Evolutionary conservation across 2,113 vertebrate genomes (phyloP).

Genomic region (Rhea pennata): DNA sequence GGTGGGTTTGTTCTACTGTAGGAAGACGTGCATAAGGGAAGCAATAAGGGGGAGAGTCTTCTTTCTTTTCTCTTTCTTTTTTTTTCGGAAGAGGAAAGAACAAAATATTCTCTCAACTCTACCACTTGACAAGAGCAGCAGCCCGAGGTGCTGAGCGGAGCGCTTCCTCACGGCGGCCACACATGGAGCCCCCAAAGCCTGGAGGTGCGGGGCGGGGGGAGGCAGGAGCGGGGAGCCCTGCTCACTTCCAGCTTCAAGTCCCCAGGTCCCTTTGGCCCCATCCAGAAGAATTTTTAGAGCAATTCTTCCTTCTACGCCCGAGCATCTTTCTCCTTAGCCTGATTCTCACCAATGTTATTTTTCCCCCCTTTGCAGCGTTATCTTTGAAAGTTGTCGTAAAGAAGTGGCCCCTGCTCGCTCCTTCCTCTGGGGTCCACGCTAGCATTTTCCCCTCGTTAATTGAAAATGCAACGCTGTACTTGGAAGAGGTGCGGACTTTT

Average conservation of each 20-base stretch:
- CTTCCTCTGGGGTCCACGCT: too few species aligned
- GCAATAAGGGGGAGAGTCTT: rapidly evolving
- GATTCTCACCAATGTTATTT: not conserved
- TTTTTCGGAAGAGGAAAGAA: rapidly evolving
- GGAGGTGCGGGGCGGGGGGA: not conserved
- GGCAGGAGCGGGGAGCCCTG: not conserved
- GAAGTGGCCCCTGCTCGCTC: not conserved
- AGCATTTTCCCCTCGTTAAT: not conserved
- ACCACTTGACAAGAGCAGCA: not conserved
- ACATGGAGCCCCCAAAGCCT: not conserved
- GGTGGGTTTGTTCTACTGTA: not conserved
- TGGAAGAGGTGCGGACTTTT: not conserved
- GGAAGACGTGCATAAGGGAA: not conserved
- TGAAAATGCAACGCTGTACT: not conserved
- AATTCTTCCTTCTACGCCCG: not conserved
- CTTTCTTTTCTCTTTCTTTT: not conserved
- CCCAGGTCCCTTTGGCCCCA: too few species aligned
- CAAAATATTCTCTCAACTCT: not conserved
- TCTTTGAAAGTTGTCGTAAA: not conserved
- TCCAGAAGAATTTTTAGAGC: not conserved
- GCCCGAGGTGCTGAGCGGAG: not conserved
- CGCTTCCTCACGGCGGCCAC: too few species aligned
- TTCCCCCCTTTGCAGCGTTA: rapidly evolving
- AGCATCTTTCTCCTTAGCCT: not conserved
- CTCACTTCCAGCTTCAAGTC: not conserved